phyloP scores from a whole-genome alignment of 1,140 invertebrate species.

The Polypedilum pembai region DNA sequence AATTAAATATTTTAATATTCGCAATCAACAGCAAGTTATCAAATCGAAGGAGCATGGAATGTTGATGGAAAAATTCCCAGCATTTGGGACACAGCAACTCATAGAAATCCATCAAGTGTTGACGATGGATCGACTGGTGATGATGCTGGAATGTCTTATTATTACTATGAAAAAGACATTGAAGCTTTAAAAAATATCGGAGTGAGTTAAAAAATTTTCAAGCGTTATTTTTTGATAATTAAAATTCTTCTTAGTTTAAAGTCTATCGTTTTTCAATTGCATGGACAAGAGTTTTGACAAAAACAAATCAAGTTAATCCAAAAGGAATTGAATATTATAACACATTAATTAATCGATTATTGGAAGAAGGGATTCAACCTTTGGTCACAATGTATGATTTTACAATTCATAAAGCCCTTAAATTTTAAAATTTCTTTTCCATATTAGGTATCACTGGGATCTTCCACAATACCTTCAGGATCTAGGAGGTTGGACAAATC shows the following conservation, averaged over 20 bases:
- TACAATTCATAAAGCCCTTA: not conserved
- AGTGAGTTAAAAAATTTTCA: conserved; percentile 46
- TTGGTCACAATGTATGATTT: conserved; percentile 36
- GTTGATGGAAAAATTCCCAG: conserved; percentile 40
- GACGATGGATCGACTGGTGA: conserved; percentile 49
- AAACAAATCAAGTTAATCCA: conserved; percentile 39
- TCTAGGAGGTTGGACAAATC: conserved; percentile 43
- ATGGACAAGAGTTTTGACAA: conserved; percentile 48
- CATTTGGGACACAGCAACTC: conserved; percentile 54
- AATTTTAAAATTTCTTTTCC: not conserved
- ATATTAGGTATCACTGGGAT: conserved; percentile 37
- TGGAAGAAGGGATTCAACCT: conserved; percentile 45
- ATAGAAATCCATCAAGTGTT: conserved; percentile 47
- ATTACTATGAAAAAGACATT: conserved; percentile 51
- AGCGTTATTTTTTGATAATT: conserved; percentile 39
- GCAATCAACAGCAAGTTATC: conserved; percentile 47
- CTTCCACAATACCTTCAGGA: conserved; percentile 39
- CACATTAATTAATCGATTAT: conserved; percentile 43
- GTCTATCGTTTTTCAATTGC: conserved; percentile 54
- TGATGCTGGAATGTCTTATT: conserved; percentile 52
- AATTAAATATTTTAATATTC: no score
- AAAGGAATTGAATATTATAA: conserved; percentile 38
- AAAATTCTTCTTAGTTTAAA: conserved; percentile 40
- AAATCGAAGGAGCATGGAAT: conserved; percentile 51
- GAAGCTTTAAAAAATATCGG: conserved; percentile 45